phyloP scores from a whole-genome alignment of 2,888 invertebrate species.

The Archips crataeganus region DNA sequence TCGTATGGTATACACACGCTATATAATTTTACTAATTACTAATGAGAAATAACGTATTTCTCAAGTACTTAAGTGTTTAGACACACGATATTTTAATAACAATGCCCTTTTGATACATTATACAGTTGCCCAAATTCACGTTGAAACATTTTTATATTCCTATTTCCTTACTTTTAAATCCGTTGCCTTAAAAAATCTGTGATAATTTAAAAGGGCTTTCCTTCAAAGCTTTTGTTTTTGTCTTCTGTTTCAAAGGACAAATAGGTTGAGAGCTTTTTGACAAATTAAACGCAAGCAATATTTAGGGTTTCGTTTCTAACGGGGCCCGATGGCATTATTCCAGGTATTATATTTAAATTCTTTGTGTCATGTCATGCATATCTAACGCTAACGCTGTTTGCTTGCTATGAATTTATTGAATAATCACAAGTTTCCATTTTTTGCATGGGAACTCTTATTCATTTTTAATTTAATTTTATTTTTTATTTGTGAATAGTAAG shows the following conservation, averaged over 20 bases:
- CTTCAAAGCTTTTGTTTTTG: conserved; percentile 23
- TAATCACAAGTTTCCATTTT: no score
- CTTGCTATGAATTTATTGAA: background rate
- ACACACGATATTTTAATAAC: background rate
- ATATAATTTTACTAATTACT: no score
- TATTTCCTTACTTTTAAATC: conserved; percentile 8
- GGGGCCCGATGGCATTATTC: no score
- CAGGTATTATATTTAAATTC: background rate
- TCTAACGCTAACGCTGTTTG: background rate
- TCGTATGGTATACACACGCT: no score
- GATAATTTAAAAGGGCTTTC: conserved; percentile 19
- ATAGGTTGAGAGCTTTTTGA: conserved; percentile 13
- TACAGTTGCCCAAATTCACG: background rate
- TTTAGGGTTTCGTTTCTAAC: background rate
- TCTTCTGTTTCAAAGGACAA: conserved; percentile 13
- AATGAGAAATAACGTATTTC: no score
- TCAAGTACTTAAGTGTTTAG: no score
- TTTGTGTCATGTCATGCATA: background rate
- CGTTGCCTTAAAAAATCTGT: conserved; percentile 22
- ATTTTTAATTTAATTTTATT: no score
- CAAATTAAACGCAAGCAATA: conserved; percentile 24
- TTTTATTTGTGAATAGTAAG: no score
- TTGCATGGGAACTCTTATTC: no score
- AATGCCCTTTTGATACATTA: background rate
- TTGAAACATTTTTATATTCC: conserved; percentile 5